Percentiles rank a stretch among this genome's conserved stretches.
Conservation (phyloP, 1,140 invertebrate genomes). For the Gonioctena quinquepunctata region DNA sequence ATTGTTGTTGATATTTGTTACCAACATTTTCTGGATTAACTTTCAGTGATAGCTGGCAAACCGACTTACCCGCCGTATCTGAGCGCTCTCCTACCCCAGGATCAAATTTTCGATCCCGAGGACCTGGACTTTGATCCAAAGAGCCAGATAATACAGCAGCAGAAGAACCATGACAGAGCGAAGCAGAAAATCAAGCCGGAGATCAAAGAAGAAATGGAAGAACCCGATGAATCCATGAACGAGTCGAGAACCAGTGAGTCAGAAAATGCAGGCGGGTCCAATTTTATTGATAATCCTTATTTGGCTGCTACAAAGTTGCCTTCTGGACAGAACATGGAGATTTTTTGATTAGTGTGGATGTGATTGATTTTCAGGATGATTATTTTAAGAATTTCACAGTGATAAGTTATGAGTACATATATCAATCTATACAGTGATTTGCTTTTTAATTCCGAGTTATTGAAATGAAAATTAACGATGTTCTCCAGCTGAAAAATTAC, state of each 20-base stretch:
- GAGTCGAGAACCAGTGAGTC: slow-evolving; percentile 45
- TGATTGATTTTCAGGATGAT: no score
- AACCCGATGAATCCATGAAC: slow-evolving; percentile 50
- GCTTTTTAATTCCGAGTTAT: no score
- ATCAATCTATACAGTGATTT: no score
- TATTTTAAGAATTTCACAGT: no score
- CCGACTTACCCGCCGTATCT: slow-evolving; percentile 82
- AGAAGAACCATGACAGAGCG: slow-evolving; percentile 55
- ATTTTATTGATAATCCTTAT: slow-evolving; percentile 85
- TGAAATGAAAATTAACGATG: no score
- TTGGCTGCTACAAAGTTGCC: slow-evolving; percentile 79
- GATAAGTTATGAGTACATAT: no score
- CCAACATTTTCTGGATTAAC: no score
- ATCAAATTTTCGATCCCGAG: slow-evolving; percentile 94
- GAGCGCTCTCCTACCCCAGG: slow-evolving; percentile 84
- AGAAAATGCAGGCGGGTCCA: slow-evolving; percentile 59
- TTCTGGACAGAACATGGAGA: slow-evolving; percentile 48
- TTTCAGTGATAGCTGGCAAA: slow-evolving; percentile 87
- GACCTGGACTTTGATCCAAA: slow-evolving; percentile 83
- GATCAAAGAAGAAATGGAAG: slow-evolving; percentile 51
- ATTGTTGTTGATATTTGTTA: no score
- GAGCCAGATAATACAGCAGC: slow-evolving; percentile 59
- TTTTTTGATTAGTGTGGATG: neutral
- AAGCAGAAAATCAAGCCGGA: slow-evolving; percentile 48
- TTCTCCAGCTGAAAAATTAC: no score